These are phyloP conservation scores for Acanthiza pusilla DNA, from an alignment of 2,797 vertebrate species.

Conservation along the genomic window DNA sequence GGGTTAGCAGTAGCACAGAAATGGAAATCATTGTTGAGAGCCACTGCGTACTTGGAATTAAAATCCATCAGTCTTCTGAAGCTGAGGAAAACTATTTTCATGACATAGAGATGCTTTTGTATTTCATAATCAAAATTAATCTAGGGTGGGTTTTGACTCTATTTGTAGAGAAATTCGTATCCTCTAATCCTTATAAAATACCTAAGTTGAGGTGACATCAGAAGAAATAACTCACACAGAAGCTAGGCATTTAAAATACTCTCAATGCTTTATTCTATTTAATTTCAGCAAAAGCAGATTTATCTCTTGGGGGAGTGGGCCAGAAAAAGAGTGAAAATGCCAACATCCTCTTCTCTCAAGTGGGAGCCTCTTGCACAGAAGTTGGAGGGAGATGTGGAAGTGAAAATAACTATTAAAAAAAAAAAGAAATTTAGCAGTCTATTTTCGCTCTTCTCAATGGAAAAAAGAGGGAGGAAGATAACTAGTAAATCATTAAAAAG, in stretches of 20 bases:
- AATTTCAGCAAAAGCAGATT: not conserved
- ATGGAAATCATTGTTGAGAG: slow-evolving; percentile 75
- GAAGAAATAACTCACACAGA: not conserved
- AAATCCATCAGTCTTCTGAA: slow-evolving; percentile 74
- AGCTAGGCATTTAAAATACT: not conserved
- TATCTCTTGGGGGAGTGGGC: not conserved
- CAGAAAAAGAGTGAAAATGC: not conserved
- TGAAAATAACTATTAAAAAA: not conserved
- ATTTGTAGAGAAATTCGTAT: slow-evolving; percentile 38
- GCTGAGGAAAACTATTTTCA: slow-evolving; percentile 47
- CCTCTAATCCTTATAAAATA: not conserved
- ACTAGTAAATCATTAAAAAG: not conserved
- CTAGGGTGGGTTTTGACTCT: not conserved
- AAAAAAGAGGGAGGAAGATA: not conserved
- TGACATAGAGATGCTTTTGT: slow-evolving; percentile 45
- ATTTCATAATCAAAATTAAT: slow-evolving; percentile 55
- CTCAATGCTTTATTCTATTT: not conserved
- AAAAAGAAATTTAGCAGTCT: not conserved
- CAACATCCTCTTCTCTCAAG: not conserved
- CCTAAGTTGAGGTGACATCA: not conserved
- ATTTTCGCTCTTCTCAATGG: not conserved
- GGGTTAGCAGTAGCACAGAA: slow-evolving; percentile 67
- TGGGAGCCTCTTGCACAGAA: not conserved
- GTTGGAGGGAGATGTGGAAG: not conserved
- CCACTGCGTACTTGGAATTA: slow-evolving; percentile 70